Conservation (phyloP, 2,888 invertebrate genomes). For the Mesorhabditis belari region DNA sequence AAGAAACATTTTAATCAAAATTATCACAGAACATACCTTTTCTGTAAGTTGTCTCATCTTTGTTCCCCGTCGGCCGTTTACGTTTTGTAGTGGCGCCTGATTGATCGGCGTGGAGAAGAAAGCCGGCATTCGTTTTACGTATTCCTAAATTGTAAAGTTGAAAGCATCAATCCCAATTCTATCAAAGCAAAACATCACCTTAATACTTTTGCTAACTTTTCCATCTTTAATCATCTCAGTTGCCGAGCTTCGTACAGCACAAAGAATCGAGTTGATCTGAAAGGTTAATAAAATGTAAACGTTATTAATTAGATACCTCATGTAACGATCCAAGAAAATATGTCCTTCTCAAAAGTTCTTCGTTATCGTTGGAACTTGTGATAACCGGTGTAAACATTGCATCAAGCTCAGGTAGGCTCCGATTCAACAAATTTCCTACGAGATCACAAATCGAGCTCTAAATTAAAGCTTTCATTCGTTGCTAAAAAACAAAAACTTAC, state of each 20-base stretch:
- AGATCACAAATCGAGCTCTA: conserved; percentile 18
- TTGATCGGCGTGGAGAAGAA: conserved; percentile 3
- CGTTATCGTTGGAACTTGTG: not conserved
- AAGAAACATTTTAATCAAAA: too few relatives aligned
- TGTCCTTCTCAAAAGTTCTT: conserved; percentile 10
- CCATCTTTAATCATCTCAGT: conserved; percentile 4
- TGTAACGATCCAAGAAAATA: too few relatives aligned
- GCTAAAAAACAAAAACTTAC: conserved; percentile 3
- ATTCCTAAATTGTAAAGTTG: conserved; percentile 8
- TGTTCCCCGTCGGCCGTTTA: too few relatives aligned
- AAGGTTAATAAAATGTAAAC: not conserved
- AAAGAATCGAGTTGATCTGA: not conserved
- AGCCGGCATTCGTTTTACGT: conserved; percentile 9
- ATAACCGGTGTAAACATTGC: conserved; percentile 3
- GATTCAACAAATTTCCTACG: conserved; percentile 34
- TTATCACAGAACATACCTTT: too few relatives aligned
- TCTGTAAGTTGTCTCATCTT: not conserved
- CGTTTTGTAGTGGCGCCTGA: too few relatives aligned
- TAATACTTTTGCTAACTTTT: not conserved
- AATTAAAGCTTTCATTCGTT: too few relatives aligned
- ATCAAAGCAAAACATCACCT: not conserved
- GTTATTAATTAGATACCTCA: too few relatives aligned
- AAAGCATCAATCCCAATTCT: too few relatives aligned
- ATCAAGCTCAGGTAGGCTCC: conserved; percentile 7
- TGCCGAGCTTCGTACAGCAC: conserved; percentile 3